Evolutionary conservation across 2,888 invertebrate species (phyloP).

Genomic region (Noctuana brunneofusca): DNA sequence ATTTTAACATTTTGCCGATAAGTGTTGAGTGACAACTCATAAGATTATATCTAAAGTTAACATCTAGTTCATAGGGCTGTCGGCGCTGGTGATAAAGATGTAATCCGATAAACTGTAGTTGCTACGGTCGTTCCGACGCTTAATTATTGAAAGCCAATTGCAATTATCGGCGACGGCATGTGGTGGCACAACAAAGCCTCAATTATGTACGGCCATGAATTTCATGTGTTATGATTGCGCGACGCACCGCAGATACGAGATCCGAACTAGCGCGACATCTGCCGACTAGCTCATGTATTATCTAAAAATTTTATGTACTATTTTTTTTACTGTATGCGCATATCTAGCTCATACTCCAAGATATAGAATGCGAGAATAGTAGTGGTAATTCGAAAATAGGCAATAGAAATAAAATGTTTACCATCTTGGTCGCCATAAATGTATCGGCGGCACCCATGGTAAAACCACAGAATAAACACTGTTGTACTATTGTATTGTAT

Average conservation of each 20-base stretch:
- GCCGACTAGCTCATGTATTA: slow-evolving; percentile 43
- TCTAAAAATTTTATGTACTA: slow-evolving; percentile 32
- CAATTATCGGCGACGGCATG: slow-evolving; percentile 51
- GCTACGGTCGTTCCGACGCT: slow-evolving; percentile 44
- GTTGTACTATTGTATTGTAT: too few relatives aligned
- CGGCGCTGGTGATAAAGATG: slow-evolving; percentile 50
- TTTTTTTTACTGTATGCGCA: neutral
- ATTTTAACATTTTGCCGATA: slow-evolving; percentile 29
- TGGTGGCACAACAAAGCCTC: slow-evolving; percentile 50
- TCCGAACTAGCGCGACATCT: slow-evolving; percentile 49
- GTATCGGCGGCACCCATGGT: too few relatives aligned
- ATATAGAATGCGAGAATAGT: too few relatives aligned
- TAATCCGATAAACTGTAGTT: slow-evolving; percentile 52
- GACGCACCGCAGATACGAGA: slow-evolving; percentile 37
- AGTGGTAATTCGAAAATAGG: too few relatives aligned
- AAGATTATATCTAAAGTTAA: slow-evolving; percentile 33
- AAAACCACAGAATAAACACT: too few relatives aligned
- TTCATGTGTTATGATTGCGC: slow-evolving; percentile 55
- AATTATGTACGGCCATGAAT: slow-evolving; percentile 50
- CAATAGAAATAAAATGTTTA: too few relatives aligned
- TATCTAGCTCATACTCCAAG: too few relatives aligned
- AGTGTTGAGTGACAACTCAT: slow-evolving; percentile 31
- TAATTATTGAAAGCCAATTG: slow-evolving; percentile 55
- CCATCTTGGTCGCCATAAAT: too few relatives aligned
- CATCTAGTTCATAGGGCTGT: slow-evolving; percentile 31